A percentile compares a stretch with the other conserved stretches of the same genome.
Conservation (phyloP, 2,113 vertebrate genomes). For the Peromyscus californicus region DNA sequence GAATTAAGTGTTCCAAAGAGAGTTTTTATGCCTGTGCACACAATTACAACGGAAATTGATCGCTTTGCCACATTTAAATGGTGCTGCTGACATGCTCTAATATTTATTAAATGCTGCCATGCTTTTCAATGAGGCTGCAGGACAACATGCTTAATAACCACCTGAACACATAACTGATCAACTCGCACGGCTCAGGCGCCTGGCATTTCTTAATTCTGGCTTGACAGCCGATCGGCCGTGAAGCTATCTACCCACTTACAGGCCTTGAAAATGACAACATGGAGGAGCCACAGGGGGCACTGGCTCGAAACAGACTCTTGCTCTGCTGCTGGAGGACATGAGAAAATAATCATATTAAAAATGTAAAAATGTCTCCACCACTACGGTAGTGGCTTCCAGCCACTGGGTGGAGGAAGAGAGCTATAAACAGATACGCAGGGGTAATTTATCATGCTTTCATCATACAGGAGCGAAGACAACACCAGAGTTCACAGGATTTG, state of each 20-base stretch:
- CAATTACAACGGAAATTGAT: conserved; percentile 59
- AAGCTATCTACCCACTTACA: neutral
- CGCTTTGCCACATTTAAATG: conserved; percentile 46
- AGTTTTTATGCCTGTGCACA: conserved; percentile 20
- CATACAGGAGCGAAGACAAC: neutral
- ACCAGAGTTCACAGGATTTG: neutral
- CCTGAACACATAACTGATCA: conserved; percentile 17
- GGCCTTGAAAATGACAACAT: neutral
- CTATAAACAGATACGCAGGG: conserved; percentile 86
- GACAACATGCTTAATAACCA: conserved; percentile 59
- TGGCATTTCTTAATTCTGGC: neutral
- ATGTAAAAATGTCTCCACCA: neutral
- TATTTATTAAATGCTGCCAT: conserved; percentile 62
- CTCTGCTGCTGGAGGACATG: neutral
- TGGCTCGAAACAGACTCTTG: conserved; percentile 50
- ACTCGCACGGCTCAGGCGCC: neutral
- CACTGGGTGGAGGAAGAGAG: conserved; percentile 99
- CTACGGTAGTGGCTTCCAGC: conserved; percentile 88
- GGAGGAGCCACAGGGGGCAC: neutral
- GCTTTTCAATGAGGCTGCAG: conserved; percentile 51
- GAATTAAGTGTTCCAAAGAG: conserved; percentile 65
- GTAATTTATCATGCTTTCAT: conserved; percentile 16
- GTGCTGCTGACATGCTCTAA: conserved; percentile 46
- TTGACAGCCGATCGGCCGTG: neutral
- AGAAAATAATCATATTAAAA: conserved; percentile 58